Conservation (phyloP, 2,113 vertebrate genomes). For the Hymenochirus boettgeri region DNA sequence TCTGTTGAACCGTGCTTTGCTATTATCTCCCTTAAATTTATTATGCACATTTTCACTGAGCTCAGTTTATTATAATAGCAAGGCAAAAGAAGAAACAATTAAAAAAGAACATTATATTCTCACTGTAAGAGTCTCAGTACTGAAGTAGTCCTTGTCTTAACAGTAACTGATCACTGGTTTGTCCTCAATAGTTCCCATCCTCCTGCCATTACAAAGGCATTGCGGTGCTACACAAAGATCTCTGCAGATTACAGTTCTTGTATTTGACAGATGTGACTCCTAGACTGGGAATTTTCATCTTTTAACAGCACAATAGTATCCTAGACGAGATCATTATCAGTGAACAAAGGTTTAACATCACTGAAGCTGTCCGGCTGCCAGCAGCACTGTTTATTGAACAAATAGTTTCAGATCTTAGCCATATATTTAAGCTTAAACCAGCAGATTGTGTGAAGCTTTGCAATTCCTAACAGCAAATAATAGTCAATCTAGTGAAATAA, state of each 20-base stretch:
- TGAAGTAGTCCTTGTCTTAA: conserved; percentile 15
- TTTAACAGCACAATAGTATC: conserved; percentile 35
- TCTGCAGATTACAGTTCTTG: conserved; percentile 25
- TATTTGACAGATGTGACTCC: conserved; percentile 28
- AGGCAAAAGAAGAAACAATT: too few relatives aligned
- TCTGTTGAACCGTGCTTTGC: too few relatives aligned
- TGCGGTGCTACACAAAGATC: conserved; percentile 20
- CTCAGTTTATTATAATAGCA: too few relatives aligned
- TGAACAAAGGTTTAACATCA: conserved; percentile 37
- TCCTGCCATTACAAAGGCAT: conserved; percentile 30
- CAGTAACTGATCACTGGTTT: conserved; percentile 6
- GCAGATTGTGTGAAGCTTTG: conserved; percentile 27
- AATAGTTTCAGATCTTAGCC: conserved; percentile 23
- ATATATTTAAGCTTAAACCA: conserved; percentile 33
- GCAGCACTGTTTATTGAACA: conserved; percentile 31
- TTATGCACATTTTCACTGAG: too few relatives aligned
- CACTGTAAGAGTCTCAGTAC: neutral
- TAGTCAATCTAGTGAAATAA: conserved; percentile 18
- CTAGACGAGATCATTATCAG: conserved; percentile 35
- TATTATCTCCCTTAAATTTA: too few relatives aligned
- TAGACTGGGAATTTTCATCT: conserved; percentile 28
- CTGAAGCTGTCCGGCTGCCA: conserved; percentile 19
- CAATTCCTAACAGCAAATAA: conserved; percentile 29
- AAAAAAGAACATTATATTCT: too few relatives aligned
- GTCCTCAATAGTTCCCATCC: conserved; percentile 18